Evolutionary conservation across 2,113 vertebrate species (phyloP), one percentile per base, ranked within the genome.

Genomic region (Corydoras sp.): DNA sequence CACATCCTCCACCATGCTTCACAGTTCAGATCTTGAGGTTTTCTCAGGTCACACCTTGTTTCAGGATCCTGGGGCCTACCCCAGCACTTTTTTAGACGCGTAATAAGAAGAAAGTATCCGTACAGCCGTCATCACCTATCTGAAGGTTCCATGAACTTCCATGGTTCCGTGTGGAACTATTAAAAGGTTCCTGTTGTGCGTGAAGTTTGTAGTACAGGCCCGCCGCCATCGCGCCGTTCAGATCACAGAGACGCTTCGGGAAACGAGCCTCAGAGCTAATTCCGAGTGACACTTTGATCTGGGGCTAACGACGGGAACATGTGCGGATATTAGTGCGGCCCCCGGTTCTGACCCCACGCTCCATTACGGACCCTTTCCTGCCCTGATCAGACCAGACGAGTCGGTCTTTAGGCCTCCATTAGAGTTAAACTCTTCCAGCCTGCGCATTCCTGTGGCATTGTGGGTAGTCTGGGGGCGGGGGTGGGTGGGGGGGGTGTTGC

Each of bases 341-440:
- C 54, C 54, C 7, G 35, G 35, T 43, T 43, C 35, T 43, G 35
- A 43, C 35, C 51, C 10, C 51, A 14, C 13, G 9, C 51, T n/a
- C 54, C 12, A n/a, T 7, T 13, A n/a, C 13, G n/a, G 13, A 13
- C 51, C 51, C 51, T 14, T 56, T n/a, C 14, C 54, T n/a, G 14
- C 54, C 54, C 50, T 55, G 67, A 59, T 62, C 63, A 70, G 31
- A 9, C 66, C 65, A 65, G 53, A 49, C 13, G 18, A 66, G 59
- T 51, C 58, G n/a, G 30, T 12, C 58, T 32, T 70, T 56, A 32
- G 60, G 11, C n/a, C 54, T 50, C 31, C 56, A 63, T 76, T 64
- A 63, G 31, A 58, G 60, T 75, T 66, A 80, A 68, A 76, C 75
- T 72, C 60, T 63, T 68, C 72, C 72, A 77, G 77, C 73, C 35